Evolutionary conservation across 2,113 vertebrate species (phyloP).

Genomic region (Chaetodon trifascialis): DNA sequence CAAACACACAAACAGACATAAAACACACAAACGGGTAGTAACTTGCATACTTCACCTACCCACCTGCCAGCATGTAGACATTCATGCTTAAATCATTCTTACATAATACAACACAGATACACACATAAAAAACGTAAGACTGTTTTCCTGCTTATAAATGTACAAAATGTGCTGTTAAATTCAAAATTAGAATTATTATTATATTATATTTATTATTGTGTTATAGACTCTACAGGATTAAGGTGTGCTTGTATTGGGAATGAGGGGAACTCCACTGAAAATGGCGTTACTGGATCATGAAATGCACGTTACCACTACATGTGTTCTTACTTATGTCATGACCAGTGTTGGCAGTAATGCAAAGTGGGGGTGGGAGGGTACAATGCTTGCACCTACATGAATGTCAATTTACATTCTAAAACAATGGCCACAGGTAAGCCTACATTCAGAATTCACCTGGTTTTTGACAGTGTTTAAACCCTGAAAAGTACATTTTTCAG

Average conservation of each 20-base stretch:
- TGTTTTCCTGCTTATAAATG: not conserved
- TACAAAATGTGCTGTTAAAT: conserved; percentile 34
- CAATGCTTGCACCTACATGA: too few relatives aligned
- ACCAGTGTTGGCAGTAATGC: not conserved
- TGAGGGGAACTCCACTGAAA: not conserved
- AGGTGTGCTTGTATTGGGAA: not conserved
- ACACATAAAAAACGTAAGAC: not conserved
- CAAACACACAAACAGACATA: conserved; percentile 28
- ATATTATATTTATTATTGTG: conserved; percentile 6
- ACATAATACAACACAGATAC: conserved; percentile 6
- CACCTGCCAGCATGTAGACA: conserved; percentile 39
- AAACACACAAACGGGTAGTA: conserved; percentile 5
- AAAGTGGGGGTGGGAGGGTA: not conserved
- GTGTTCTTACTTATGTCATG: not conserved
- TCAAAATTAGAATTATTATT: conserved; percentile 9
- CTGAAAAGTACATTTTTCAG: not conserved
- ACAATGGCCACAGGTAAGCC: too few relatives aligned
- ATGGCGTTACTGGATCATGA: conserved; percentile 7
- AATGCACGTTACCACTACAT: not conserved
- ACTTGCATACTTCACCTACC: conserved; percentile 28
- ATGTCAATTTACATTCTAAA: too few relatives aligned
- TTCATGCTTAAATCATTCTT: conserved; percentile 32
- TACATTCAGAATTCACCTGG: too few relatives aligned
- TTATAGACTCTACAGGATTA: not conserved
- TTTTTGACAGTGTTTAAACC: too few relatives aligned